Evolutionary conservation across 2,113 vertebrate species (phyloP), one percentile per base, ranked within the genome.

Genomic region (Laticauda laticaudata): DNA sequence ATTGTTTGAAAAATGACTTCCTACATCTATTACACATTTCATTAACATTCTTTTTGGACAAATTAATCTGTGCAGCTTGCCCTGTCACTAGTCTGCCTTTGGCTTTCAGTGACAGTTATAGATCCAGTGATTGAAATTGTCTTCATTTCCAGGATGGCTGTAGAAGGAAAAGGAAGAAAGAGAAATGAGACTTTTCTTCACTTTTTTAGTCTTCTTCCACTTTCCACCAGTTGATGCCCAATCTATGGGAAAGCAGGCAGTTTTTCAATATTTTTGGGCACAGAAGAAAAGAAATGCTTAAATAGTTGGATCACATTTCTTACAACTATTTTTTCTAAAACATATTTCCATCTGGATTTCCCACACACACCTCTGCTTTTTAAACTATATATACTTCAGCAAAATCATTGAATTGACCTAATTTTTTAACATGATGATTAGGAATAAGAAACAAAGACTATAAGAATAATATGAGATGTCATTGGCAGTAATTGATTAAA

Each of bases 1-100:
- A 43, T 3, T 24, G 43, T 95, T 95, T 95, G 86, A 85, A 92
- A 45, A 90, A 93, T 93, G 6, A 55, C 39, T 11, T 4, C 93
- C 26, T 88, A 29, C 24, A 92, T 85, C 1, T 11, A 0, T 91
- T 93, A 92, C 61, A 91, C 21, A 4, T 91, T 94, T 81, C 59
- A 56, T 55, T 81, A 54, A 69, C n/a, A 34, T 90, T 90, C 69
- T 81, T 88, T 89, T 89, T 34, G 64, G 29, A 92, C 59, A 92
- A 89, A 48, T 57, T n/a, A 90, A 90, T 51, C 21, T 85, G 34
- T 89, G 10, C 1, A 89, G 18, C 39, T 15, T 81, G 4, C 9
- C 20, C 39, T 81, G 14, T 24, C 20, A 81, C 34, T 81, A 18
- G 12, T 89, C 75, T 57, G 61, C 43, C 34, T 90, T 21, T 86